A percentile compares a stretch with the other conserved stretches of the same genome.
These are phyloP conservation scores for Aleiodes leptofemur DNA, from an alignment of 2,888 invertebrate genomes.

Conservation along the genomic window DNA sequence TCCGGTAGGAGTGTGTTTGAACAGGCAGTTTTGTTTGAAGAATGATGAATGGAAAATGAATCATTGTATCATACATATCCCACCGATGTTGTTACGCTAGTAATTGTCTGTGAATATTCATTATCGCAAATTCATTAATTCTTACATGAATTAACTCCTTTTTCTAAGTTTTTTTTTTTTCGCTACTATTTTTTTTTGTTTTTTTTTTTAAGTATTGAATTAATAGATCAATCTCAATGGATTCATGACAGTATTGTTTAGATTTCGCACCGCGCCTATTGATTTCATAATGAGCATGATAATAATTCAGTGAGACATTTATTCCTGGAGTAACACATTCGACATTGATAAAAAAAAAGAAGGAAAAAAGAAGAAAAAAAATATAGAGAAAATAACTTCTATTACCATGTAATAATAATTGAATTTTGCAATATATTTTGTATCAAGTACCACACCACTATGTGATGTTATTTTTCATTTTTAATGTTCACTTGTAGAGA, in stretches of 20 bases:
- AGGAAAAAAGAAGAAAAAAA: not conserved
- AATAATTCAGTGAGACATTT: conserved; percentile 3
- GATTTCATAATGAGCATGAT: not conserved
- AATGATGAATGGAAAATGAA: conserved; percentile 28
- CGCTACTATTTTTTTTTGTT: not conserved
- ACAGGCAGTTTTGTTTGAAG: conserved; percentile 18
- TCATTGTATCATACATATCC: conserved; percentile 32
- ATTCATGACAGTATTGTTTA: conserved; percentile 34
- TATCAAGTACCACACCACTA: conserved; percentile 60
- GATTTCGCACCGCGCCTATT: conserved; percentile 24
- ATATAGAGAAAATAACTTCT: conserved; percentile 7
- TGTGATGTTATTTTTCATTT: conserved; percentile 68
- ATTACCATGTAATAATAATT: conserved; percentile 55
- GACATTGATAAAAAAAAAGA: too few relatives aligned
- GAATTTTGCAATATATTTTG: conserved; percentile 62
- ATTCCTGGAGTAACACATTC: conserved; percentile 1
- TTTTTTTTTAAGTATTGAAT: conserved; percentile 19
- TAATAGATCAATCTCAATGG: conserved; percentile 21
- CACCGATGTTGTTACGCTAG: conserved; percentile 25
- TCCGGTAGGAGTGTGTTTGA: conserved; percentile 11
- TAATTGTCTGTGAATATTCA: conserved; percentile 29
- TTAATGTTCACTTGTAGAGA: conserved; percentile 60
- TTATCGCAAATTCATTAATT: conserved; percentile 25
- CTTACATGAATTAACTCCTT: conserved; percentile 2
- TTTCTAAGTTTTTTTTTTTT: not conserved